Percentiles rank a stretch among this genome's conserved stretches.
These are phyloP conservation scores for Dysdera silvatica DNA, from an alignment of 1,140 invertebrate genomes.

Conservation along the genomic window DNA sequence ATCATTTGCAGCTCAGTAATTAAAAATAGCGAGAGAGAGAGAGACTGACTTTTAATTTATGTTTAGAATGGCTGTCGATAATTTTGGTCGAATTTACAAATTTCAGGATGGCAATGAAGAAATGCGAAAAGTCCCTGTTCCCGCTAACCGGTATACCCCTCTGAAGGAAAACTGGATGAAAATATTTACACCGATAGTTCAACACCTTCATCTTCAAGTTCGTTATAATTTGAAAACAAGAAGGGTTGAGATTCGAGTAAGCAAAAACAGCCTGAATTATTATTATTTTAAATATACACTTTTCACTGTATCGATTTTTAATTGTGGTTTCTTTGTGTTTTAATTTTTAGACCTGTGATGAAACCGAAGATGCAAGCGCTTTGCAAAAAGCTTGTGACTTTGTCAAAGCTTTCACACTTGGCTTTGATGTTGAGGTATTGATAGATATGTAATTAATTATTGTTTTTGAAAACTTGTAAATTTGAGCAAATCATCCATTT, in stretches of 20 bases:
- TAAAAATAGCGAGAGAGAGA: too few species aligned
- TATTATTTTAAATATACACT: neutral
- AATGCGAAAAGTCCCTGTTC: constrained; percentile 56
- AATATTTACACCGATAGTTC: constrained; percentile 91
- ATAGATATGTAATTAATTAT: too few species aligned
- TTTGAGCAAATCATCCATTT: too few species aligned
- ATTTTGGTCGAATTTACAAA: too few species aligned
- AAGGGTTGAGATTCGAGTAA: constrained; percentile 73
- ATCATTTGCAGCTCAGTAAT: too few species aligned
- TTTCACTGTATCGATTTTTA: constrained; percentile 5
- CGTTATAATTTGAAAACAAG: constrained; percentile 86
- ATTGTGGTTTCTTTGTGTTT: neutral
- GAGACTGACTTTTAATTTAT: too few species aligned
- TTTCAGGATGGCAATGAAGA: constrained; percentile 39
- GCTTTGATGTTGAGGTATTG: constrained; percentile 90
- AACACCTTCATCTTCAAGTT: constrained; percentile 88
- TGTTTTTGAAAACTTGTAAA: too few species aligned
- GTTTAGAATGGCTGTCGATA: too few species aligned
- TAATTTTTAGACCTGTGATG: constrained; percentile 50
- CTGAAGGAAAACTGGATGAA: constrained; percentile 95
- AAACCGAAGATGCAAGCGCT: constrained; percentile 77
- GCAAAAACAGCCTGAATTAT: constrained; percentile 6
- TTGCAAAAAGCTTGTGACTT: constrained; percentile 98
- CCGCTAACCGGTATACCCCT: constrained; percentile 73
- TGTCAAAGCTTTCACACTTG: constrained; percentile 89